Conservation (phyloP, 92 coral and sea anemone genomes). For the Zoanthus sociatus region DNA sequence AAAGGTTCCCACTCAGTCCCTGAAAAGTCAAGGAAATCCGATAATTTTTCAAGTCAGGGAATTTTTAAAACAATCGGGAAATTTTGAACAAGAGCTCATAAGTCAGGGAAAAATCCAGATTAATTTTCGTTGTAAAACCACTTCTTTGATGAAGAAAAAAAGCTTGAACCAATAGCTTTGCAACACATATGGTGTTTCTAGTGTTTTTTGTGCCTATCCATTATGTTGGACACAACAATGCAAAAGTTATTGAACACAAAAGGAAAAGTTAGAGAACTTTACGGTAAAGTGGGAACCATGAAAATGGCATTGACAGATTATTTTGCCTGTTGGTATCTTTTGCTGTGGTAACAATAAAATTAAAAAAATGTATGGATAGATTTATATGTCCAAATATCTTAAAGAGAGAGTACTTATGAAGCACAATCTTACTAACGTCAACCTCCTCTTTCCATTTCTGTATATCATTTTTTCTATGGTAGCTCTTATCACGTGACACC, state of each 20-base stretch:
- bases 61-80: too few species aligned
- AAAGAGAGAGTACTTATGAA: not conserved
- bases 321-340: constrained; percentile 25
- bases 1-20: not conserved
- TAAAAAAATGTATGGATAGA: not conserved
- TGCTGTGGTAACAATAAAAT: not conserved
- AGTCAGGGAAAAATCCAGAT: too few species aligned
- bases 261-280: not conserved
- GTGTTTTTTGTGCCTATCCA: not conserved
- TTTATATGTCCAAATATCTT: not conserved
- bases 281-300: not conserved
- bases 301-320: not conserved
- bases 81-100: too few species aligned
- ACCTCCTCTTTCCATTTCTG: too few species aligned
- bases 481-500: too few species aligned
- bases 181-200: not conserved
- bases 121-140: not conserved
- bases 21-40: not conserved
- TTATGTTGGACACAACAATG: not conserved
- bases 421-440: too few species aligned
- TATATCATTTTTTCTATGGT: too few species aligned
- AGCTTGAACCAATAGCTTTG: constrained; percentile 2
- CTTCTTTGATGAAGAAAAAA: not conserved
- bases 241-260: not conserved
- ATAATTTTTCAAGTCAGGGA: not conserved